phyloP scores from a whole-genome alignment of 2,888 invertebrate genomes.

The Malthinus seriepunctatus region DNA sequence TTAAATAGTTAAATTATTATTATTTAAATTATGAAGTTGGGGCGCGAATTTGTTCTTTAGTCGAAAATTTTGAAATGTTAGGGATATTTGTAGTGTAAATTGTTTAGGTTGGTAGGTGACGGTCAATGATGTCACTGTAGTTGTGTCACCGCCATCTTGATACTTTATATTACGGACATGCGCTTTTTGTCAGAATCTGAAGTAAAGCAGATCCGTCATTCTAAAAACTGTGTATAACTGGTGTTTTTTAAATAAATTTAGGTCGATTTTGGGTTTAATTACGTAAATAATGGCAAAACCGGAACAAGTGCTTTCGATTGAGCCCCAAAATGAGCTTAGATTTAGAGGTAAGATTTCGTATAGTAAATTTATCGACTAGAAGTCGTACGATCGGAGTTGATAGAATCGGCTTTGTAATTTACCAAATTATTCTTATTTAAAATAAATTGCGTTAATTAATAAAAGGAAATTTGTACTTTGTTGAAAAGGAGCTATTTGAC shows the following conservation, averaged over 20 bases:
- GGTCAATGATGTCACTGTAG: slow-evolving; percentile 32
- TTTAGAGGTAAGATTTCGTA: slow-evolving; percentile 76
- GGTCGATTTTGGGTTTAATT: slow-evolving; percentile 40
- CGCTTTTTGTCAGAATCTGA: slow-evolving; percentile 46
- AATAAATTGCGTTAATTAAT: no score
- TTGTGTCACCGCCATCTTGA: slow-evolving; percentile 37
- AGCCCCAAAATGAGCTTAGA: slow-evolving; percentile 86
- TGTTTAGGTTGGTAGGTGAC: slow-evolving; percentile 8
- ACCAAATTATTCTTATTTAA: no score
- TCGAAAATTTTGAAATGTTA: neutral
- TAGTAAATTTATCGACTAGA: slow-evolving; percentile 18
- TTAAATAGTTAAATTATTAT: no score
- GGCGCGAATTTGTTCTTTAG: no score
- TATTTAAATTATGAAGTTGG: no score
- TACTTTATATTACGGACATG: slow-evolving; percentile 35
- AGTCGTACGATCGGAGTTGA: no score
- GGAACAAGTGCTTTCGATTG: slow-evolving; percentile 83
- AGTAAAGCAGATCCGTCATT: slow-evolving; percentile 52
- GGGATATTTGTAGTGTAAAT: neutral
- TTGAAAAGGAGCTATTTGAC: no score
- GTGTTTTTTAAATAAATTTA: slow-evolving; percentile 43
- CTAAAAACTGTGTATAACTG: slow-evolving; percentile 36
- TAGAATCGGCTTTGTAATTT: no score
- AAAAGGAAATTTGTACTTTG: no score
- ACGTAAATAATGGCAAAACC: slow-evolving; percentile 65